These are phyloP conservation scores for Lymantria monacha DNA, from an alignment of 2,888 invertebrate species.

Conservation along the genomic window DNA sequence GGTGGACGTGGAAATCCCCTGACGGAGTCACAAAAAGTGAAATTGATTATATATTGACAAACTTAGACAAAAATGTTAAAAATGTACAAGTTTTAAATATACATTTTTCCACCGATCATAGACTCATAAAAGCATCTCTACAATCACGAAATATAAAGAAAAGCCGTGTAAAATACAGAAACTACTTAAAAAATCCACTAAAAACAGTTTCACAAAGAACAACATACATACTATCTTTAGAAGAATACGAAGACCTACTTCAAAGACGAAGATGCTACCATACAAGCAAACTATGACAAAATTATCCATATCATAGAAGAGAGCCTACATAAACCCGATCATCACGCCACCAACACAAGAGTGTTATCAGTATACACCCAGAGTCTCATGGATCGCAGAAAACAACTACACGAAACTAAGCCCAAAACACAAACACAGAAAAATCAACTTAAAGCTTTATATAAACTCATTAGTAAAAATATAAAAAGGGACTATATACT, in stretches of 20 bases:
- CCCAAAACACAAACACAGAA: neutral
- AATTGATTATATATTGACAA: neutral
- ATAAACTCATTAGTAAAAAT: neutral
- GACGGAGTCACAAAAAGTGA: neutral
- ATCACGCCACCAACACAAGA: neutral
- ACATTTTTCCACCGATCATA: neutral
- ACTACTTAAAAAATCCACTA: neutral
- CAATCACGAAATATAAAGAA: neutral
- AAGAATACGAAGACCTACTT: neutral
- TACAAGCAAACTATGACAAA: slow-evolving; percentile 1
- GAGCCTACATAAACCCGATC: neutral
- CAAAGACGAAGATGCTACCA: neutral
- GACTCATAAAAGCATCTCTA: neutral
- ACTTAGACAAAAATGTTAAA: neutral
- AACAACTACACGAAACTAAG: slow-evolving; percentile 1
- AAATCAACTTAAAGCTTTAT: slow-evolving; percentile 1
- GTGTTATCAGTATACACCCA: neutral
- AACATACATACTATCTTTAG: neutral
- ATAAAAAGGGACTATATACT: slow-evolving; percentile 1
- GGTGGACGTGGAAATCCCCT: slow-evolving; percentile 4
- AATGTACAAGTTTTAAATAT: neutral
- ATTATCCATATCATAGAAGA: neutral
- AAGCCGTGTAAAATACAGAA: neutral
- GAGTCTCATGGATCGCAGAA: neutral
- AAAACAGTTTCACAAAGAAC: neutral